Percentiles rank a stretch among this genome's conserved stretches.
These are phyloP conservation scores for Carollia perspicillata DNA, from an alignment of 2,113 vertebrate species.

Conservation along the genomic window DNA sequence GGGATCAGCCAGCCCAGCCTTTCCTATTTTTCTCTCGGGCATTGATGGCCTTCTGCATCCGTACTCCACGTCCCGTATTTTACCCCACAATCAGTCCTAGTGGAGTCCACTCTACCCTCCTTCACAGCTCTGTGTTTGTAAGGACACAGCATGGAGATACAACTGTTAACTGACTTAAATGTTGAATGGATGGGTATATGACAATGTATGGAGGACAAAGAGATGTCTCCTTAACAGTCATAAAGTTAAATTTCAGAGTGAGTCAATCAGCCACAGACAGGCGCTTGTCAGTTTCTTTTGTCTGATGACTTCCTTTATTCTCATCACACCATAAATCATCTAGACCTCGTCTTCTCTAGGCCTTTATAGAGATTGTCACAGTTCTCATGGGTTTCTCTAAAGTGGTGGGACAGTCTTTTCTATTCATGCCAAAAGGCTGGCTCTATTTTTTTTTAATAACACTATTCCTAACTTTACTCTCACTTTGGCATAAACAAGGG, in stretches of 20 bases:
- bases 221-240: rapidly evolving
- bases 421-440: not conserved
- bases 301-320: rapidly evolving
- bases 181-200: rapidly evolving
- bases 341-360: not conserved
- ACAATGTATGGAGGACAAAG: not conserved
- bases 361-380: rapidly evolving
- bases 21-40: not conserved
- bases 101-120: rapidly evolving
- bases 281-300: rapidly evolving
- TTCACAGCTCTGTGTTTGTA: not conserved
- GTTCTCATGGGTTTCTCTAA: not conserved
- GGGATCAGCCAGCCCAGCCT: no score
- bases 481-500: not conserved
- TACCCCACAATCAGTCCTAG: rapidly evolving
- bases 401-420: not conserved
- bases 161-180: not conserved
- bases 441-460: not conserved
- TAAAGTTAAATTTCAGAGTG: rapidly evolving
- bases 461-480: not conserved
- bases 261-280: rapidly evolving
- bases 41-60: rapidly evolving
- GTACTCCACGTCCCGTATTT: rapidly evolving
- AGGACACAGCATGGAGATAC: not conserved
- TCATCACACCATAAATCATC: not conserved